A percentile compares a stretch with the other conserved stretches of the same genome.
Evolutionary conservation across 2,797 vertebrate species (phyloP).

Genomic region (Myripristis jacobus): DNA sequence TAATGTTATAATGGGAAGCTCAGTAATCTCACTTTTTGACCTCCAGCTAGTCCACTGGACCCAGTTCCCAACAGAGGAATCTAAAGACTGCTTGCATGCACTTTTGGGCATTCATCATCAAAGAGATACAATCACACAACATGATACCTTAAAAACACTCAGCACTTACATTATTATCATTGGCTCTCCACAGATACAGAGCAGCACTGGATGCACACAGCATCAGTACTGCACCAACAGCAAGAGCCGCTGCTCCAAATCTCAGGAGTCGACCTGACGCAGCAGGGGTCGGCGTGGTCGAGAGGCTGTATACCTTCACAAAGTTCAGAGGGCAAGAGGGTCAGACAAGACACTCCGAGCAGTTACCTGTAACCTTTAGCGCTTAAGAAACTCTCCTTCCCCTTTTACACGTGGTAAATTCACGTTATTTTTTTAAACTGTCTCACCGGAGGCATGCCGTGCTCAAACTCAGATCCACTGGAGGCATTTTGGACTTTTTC

Average conservation of each 20-base stretch:
- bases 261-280: conserved; percentile 79
- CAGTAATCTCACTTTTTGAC: too few species aligned
- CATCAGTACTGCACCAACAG: conserved; percentile 84
- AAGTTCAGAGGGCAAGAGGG: conserved; percentile 43
- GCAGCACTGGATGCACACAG: conserved; percentile 90
- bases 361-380: conserved; percentile 7
- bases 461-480: conserved; percentile 83
- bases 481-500: conserved; percentile 86
- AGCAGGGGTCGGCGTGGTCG: conserved; percentile 55
- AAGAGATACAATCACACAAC: conserved; percentile 13
- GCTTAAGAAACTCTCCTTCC: conserved; percentile 18
- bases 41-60: too few species aligned
- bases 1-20: too few species aligned
- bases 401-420: conserved; percentile 21
- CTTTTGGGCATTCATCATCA: conserved; percentile 21
- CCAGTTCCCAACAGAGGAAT: neutral
- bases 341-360: conserved; percentile 16
- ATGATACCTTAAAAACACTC: neutral
- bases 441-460: conserved; percentile 86
- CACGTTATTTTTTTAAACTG: conserved; percentile 34
- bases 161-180: conserved; percentile 88
- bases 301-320: conserved; percentile 80
- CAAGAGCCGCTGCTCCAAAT: conserved; percentile 84
- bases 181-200: conserved; percentile 92
- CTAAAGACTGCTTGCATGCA: conserved; percentile 7